These are phyloP conservation scores for Callimorpha dominula DNA, from an alignment of 2,888 invertebrate genomes.

Conservation along the genomic window DNA sequence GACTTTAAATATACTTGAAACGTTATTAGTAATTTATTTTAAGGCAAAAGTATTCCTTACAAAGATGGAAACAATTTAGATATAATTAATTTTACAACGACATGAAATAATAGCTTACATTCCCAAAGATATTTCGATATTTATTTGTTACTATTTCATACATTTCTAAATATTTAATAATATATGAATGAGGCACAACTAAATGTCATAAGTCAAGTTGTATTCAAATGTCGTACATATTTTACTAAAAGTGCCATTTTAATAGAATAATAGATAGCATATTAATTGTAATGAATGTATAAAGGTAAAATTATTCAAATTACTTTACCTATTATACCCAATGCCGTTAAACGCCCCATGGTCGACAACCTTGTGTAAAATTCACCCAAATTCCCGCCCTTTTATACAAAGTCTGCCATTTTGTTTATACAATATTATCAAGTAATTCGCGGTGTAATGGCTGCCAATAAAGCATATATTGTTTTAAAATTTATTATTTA, in stretches of 20 bases:
- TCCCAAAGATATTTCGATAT: too few relatives aligned
- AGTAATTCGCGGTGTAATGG: constrained; percentile 8
- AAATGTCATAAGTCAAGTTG: not conserved
- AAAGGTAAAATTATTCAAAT: not conserved
- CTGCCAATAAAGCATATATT: constrained; percentile 8
- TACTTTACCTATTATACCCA: constrained; percentile 71
- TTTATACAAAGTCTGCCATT: constrained; percentile 31
- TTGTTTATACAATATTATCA: constrained; percentile 11
- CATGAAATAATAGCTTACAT: too few relatives aligned
- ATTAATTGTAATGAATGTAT: not conserved
- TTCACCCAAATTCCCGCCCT: constrained; percentile 4
- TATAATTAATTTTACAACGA: too few relatives aligned
- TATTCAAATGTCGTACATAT: not conserved
- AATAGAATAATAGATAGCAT: not conserved
- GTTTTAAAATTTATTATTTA: constrained; percentile 5
- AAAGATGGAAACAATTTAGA: too few relatives aligned
- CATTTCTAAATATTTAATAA: too few relatives aligned
- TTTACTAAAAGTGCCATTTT: not conserved
- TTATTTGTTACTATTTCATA: too few relatives aligned
- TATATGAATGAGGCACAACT: too few relatives aligned
- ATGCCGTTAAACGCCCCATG: constrained; percentile 73
- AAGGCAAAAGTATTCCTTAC: too few relatives aligned
- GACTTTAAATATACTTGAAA: too few relatives aligned
- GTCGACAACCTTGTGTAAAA: constrained; percentile 60
- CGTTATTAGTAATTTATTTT: too few relatives aligned